A percentile compares a stretch with the other conserved stretches of the same genome.
These are phyloP conservation scores for Orchesella flavescens DNA, from an alignment of 2,888 invertebrate genomes.

Conservation along the genomic window DNA sequence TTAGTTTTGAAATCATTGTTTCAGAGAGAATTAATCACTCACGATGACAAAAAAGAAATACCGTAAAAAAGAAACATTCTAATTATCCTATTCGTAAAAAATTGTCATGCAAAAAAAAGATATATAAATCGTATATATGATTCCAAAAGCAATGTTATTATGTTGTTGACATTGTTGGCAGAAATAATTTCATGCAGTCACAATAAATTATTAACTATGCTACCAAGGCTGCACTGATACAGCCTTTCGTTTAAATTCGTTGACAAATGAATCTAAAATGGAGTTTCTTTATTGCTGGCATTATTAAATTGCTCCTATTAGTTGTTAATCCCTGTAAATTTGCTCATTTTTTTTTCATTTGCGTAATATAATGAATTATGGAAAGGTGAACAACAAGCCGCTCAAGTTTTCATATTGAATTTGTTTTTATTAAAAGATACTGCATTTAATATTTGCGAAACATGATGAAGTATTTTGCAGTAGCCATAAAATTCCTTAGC, in stretches of 20 bases:
- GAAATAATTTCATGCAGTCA: slow-evolving; percentile 56
- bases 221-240: slow-evolving; percentile 52
- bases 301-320: too few relatives aligned
- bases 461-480: too few relatives aligned
- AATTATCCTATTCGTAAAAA: slow-evolving; percentile 36
- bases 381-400: too few relatives aligned
- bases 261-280: too few relatives aligned
- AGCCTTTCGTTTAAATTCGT: slow-evolving; percentile 22
- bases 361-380: too few relatives aligned
- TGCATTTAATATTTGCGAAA: too few relatives aligned
- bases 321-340: too few relatives aligned
- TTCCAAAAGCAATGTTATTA: slow-evolving; percentile 57
- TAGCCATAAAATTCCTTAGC: too few relatives aligned
- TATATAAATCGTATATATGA: slow-evolving; percentile 23
- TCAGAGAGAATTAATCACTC: not conserved
- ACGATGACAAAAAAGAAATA: slow-evolving; percentile 24
- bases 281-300: too few relatives aligned
- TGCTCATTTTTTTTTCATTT: too few relatives aligned
- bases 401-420: too few relatives aligned
- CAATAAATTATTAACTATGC: slow-evolving; percentile 60
- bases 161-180: slow-evolving; percentile 58
- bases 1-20: slow-evolving; percentile 19
- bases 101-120: slow-evolving; percentile 36
- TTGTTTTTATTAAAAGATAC: too few relatives aligned
- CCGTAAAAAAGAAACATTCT: slow-evolving; percentile 5